These are phyloP conservation scores for Sarcophilus harrisii DNA, from an alignment of 2,797 vertebrate species.

Conservation along the genomic window DNA sequence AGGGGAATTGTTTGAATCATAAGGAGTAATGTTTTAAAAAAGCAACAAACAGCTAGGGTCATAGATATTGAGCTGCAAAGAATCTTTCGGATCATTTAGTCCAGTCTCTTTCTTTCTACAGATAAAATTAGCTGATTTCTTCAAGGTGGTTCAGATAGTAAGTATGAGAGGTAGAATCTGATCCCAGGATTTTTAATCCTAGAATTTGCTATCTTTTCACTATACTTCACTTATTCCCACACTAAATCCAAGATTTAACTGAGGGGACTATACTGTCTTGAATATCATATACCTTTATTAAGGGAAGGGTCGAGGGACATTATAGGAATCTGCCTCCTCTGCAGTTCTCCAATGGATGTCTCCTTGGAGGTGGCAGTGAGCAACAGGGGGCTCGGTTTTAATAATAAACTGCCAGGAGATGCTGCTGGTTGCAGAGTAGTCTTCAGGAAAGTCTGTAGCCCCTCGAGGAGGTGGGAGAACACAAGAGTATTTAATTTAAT, in stretches of 20 bases:
- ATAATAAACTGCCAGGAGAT: slow-evolving; percentile 72
- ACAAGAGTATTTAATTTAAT: slow-evolving; percentile 72
- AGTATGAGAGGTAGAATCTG: neutral
- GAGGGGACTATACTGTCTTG: slow-evolving; percentile 66
- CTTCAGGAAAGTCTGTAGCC: slow-evolving; percentile 66
- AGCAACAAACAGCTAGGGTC: neutral
- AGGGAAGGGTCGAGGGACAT: slow-evolving; percentile 72
- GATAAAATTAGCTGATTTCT: neutral
- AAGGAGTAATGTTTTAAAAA: neutral
- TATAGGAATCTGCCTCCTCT: slow-evolving; percentile 74
- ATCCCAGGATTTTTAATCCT: neutral
- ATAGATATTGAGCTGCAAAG: neutral
- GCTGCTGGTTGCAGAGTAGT: slow-evolving; percentile 71
- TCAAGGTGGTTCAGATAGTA: neutral
- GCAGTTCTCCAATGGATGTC: slow-evolving; percentile 70
- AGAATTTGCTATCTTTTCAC: neutral
- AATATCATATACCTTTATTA: slow-evolving; percentile 72
- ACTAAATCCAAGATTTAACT: slow-evolving; percentile 20
- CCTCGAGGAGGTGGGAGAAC: slow-evolving; percentile 63
- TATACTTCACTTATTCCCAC: neutral
- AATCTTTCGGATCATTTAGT: neutral
- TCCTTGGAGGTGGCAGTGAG: slow-evolving; percentile 64
- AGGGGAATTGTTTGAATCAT: neutral
- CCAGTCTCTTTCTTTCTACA: neutral
- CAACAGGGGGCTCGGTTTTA: slow-evolving; percentile 73